Conservation (phyloP, 2,797 vertebrate species). For the Zalophus californianus region DNA sequence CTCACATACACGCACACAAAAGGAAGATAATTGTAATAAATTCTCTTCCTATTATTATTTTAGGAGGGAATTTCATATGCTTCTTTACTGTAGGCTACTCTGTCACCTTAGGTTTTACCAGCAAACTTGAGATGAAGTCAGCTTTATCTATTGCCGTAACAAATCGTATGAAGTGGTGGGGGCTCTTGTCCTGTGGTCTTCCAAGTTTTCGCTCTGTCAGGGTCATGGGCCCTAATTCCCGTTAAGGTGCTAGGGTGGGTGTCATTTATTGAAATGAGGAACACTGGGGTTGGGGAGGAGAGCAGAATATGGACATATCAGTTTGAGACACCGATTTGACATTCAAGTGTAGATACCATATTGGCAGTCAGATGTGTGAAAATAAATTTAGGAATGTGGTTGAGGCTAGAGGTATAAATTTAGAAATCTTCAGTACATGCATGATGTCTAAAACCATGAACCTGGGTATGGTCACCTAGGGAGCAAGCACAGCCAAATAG, state of each 20-base stretch:
- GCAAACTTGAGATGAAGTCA: slow-evolving; percentile 23
- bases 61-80: neutral
- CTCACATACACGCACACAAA: neutral
- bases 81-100: neutral
- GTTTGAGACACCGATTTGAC: neutral
- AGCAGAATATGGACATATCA: neutral
- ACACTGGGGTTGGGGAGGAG: neutral
- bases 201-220: neutral
- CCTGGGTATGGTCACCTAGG: neutral
- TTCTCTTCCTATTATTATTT: neutral
- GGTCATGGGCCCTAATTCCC: neutral
- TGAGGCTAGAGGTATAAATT: neutral
- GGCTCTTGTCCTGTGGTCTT: neutral
- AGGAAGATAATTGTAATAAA: neutral
- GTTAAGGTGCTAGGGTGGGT: neutral
- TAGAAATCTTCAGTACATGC: neutral
- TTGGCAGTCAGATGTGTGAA: neutral
- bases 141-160: neutral
- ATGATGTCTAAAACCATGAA: neutral
- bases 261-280: neutral
- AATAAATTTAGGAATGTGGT: neutral
- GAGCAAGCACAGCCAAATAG: neutral
- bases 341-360: neutral
- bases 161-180: neutral
- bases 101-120: neutral